Conservation (phyloP, 2,797 vertebrate species). For the Tarsius wallacei region DNA sequence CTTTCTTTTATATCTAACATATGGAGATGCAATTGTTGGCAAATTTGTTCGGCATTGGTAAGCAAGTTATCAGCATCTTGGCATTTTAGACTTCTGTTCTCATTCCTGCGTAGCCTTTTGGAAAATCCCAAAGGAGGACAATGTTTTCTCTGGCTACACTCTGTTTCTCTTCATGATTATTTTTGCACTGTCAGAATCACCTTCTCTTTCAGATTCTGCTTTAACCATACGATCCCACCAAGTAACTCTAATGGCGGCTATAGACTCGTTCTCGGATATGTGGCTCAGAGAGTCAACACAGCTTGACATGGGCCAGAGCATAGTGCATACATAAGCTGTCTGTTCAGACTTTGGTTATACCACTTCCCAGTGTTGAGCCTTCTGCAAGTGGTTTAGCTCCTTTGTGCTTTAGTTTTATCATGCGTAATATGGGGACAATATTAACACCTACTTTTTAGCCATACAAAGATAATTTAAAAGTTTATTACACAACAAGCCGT, state of each 20-base stretch:
- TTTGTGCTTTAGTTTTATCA: neutral
- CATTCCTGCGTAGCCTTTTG: neutral
- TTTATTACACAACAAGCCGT: neutral
- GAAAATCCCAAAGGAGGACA: neutral
- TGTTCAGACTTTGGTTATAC: neutral
- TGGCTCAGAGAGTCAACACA: neutral
- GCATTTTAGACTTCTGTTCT: slow-evolving; percentile 29
- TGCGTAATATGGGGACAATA: neutral
- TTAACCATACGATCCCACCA: neutral
- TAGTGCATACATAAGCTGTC: neutral
- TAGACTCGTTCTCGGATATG: neutral
- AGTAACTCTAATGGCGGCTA: neutral
- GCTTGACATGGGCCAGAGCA: neutral
- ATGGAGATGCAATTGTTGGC: neutral
- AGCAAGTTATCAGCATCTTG: slow-evolving; percentile 52
- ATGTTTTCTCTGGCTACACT: neutral
- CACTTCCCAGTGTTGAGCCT: neutral
- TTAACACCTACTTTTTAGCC: neutral
- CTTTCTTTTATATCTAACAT: neutral
- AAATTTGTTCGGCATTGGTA: slow-evolving; percentile 19
- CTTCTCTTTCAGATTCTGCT: neutral
- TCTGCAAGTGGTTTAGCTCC: neutral
- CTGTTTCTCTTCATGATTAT: slow-evolving; percentile 28
- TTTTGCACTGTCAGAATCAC: slow-evolving; percentile 2
- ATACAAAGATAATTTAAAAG: neutral